Evolutionary conservation across 37 sponge, comb jelly and placozoan species (phyloP).

Genomic region (Petrosia ficiformis): DNA sequence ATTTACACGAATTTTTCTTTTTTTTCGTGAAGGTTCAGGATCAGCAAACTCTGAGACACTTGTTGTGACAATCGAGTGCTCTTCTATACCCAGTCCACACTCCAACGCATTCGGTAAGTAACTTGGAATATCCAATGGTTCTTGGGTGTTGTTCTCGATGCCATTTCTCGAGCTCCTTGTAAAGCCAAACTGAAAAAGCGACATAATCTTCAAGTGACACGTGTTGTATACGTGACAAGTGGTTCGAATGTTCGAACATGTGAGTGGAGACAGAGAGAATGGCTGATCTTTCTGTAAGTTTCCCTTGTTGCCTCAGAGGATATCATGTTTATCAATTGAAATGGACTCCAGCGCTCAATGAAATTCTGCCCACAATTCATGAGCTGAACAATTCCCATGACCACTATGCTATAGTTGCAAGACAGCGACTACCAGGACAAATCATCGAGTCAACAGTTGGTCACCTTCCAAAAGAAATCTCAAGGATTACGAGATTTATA

Average conservation of each 20-base stretch:
- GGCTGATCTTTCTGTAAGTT: not conserved
- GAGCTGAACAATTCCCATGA: constrained; percentile 35
- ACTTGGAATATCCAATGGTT: not conserved
- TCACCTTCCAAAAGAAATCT: constrained; percentile 43
- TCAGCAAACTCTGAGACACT: constrained; percentile 8
- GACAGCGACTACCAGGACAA: constrained; percentile 24
- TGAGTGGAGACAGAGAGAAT: not conserved
- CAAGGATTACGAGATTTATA: constrained; percentile 29
- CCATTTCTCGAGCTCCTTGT: not conserved
- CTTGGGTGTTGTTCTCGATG: not conserved
- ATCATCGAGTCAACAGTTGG: constrained; percentile 13
- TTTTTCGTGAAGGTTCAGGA: constrained; percentile 19
- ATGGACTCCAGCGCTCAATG: constrained; percentile 24
- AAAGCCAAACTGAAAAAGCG: constrained; percentile 50
- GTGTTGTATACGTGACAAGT: not conserved
- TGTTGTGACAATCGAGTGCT: not conserved
- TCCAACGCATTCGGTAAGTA: not conserved
- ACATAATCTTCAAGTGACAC: constrained; percentile 13
- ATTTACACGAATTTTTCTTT: not conserved
- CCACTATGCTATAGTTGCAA: constrained; percentile 50
- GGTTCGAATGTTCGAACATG: not conserved
- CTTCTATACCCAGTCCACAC: constrained; percentile 17
- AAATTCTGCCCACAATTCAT: constrained; percentile 9
- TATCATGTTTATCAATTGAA: constrained; percentile 28
- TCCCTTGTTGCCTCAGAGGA: constrained; percentile 47